Evolutionary conservation across 2,888 invertebrate genomes (phyloP).

Genomic region (Arrhopalites spinosus): DNA sequence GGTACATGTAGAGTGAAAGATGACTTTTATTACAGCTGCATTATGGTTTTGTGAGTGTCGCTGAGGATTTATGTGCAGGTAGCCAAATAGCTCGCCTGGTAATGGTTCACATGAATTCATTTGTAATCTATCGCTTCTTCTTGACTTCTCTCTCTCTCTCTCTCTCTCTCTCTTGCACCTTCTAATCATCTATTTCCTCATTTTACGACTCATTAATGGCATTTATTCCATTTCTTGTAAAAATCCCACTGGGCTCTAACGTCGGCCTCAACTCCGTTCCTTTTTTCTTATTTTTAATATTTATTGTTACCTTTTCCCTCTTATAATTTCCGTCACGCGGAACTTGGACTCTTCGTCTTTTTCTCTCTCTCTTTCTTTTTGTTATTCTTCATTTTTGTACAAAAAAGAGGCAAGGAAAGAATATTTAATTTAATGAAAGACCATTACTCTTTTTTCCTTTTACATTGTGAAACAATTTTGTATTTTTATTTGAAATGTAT

Average conservation of each 20-base stretch:
- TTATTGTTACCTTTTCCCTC: slow-evolving; percentile 42
- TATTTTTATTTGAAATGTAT: neutral
- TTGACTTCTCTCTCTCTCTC: slow-evolving; percentile 1
- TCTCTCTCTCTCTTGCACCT: slow-evolving; percentile 33
- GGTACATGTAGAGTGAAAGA: slow-evolving; percentile 12
- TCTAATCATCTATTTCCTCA: slow-evolving; percentile 46
- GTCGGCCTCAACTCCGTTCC: neutral
- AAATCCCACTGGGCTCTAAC: slow-evolving; percentile 34
- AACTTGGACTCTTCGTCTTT: neutral
- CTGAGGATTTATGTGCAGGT: slow-evolving; percentile 23
- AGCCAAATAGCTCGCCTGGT: slow-evolving; percentile 21
- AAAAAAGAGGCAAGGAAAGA: neutral
- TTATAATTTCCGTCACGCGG: slow-evolving; percentile 44
- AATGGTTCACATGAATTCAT: no score
- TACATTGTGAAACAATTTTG: neutral
- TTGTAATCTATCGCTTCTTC: neutral
- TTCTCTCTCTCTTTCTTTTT: neutral
- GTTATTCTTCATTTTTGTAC: neutral
- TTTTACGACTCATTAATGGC: slow-evolving; percentile 47
- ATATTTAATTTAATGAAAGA: neutral
- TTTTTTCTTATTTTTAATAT: slow-evolving; percentile 43
- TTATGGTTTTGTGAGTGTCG: slow-evolving; percentile 27
- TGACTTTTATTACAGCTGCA: slow-evolving; percentile 33
- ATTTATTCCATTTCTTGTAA: slow-evolving; percentile 39
- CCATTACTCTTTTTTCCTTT: no score